A percentile compares a stretch with the other conserved stretches of the same genome.
Evolutionary conservation across 1,140 invertebrate species (phyloP).

Genomic region (Mesaphorura yosii): DNA sequence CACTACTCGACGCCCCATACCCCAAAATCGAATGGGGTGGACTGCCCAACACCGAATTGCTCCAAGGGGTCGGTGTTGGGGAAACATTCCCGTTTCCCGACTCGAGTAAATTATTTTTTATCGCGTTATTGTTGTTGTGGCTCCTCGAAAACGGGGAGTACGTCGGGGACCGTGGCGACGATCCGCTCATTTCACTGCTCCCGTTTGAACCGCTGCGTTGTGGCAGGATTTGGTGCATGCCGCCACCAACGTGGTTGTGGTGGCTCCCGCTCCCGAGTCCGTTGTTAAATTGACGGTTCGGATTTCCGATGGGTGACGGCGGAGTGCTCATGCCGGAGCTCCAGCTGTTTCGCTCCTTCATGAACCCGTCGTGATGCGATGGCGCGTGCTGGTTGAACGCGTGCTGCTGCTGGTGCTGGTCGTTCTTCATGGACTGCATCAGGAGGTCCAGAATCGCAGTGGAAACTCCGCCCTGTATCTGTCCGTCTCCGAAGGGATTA

Average conservation of each 20-base stretch:
- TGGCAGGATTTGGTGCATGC: conserved; percentile 17
- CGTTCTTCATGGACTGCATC: conserved; percentile 31
- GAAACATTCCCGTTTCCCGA: conserved; percentile 32
- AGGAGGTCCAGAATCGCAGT: conserved; percentile 27
- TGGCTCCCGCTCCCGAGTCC: too few relatives aligned
- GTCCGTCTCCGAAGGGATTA: background rate
- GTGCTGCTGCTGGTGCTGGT: conserved; percentile 19
- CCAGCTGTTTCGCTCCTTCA: conserved; percentile 23
- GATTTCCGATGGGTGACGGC: conserved; percentile 29
- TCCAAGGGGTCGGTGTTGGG: conserved; percentile 30
- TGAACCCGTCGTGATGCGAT: conserved; percentile 12
- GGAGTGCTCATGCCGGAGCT: conserved; percentile 28
- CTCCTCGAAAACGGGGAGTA: conserved; percentile 29
- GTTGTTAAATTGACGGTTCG: conserved; percentile 22
- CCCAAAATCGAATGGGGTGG: conserved; percentile 23
- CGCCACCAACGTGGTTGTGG: conserved; percentile 3
- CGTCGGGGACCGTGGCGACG: conserved; percentile 21
- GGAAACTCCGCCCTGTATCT: conserved; percentile 17
- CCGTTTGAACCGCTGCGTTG: conserved; percentile 31
- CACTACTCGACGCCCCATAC: conserved; percentile 26
- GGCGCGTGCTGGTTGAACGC: conserved; percentile 1
- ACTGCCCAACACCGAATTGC: conserved; percentile 30
- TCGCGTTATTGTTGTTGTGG: conserved; percentile 9
- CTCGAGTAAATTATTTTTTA: conserved; percentile 23
- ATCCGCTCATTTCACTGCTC: conserved; percentile 31